These are phyloP conservation scores for Rhinogobius similis DNA, from an alignment of 2,113 vertebrate species.

Conservation along the genomic window DNA sequence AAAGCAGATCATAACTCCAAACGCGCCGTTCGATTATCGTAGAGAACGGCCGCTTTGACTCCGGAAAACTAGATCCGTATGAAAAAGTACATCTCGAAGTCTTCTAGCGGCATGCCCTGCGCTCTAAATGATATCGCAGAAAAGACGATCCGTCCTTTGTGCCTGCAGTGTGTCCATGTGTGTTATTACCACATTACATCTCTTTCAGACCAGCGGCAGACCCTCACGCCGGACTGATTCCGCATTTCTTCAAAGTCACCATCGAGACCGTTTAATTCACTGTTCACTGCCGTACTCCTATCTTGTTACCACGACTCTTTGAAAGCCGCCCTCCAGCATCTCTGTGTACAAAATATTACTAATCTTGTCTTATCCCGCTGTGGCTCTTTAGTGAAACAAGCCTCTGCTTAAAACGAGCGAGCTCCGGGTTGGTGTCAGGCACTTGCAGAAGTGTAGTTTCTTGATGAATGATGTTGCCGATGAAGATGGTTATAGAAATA, in stretches of 20 bases:
- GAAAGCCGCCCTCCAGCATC: neutral
- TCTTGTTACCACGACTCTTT: neutral
- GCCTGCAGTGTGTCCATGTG: conserved; percentile 20
- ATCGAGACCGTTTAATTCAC: conserved; percentile 27
- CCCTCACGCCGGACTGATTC: conserved; percentile 23
- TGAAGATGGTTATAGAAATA: neutral
- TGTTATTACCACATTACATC: conserved; percentile 17
- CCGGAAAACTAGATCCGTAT: neutral
- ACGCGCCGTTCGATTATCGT: no score
- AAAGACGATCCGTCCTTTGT: neutral
- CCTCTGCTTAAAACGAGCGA: neutral
- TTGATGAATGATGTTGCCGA: neutral
- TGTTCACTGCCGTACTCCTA: neutral
- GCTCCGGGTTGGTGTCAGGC: neutral
- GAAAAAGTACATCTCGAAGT: neutral
- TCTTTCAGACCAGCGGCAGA: conserved; percentile 21
- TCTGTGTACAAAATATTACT: conserved; percentile 2
- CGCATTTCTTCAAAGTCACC: conserved; percentile 23
- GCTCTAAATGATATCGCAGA: neutral
- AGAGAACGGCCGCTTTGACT: neutral
- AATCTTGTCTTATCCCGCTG: conserved; percentile 6
- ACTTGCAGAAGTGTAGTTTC: neutral
- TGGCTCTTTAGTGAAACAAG: conserved; percentile 1
- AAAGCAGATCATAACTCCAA: no score
- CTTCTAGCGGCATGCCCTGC: neutral